A percentile compares a stretch with the other conserved stretches of the same genome.
Conservation (phyloP, 2,888 invertebrate species). For the Pasiphila rectangulata region DNA sequence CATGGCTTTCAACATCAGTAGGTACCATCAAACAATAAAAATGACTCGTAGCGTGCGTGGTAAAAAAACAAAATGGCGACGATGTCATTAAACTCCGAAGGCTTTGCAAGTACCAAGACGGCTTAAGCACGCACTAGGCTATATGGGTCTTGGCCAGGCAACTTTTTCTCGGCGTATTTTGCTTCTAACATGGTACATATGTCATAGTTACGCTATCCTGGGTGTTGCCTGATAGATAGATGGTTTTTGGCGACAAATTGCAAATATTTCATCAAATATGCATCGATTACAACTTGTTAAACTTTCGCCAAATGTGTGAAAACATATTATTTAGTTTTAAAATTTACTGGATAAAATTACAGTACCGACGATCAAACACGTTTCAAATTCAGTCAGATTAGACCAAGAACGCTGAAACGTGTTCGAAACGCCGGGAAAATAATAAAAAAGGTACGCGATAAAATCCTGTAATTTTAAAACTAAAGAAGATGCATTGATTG, state of each 20-base stretch:
- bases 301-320: no score
- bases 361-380: no score
- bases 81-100: slow-evolving; percentile 36
- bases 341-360: no score
- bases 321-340: no score
- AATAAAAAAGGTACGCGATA: no score
- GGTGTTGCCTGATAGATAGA: slow-evolving; percentile 25
- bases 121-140: slow-evolving; percentile 51
- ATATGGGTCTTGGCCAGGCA: slow-evolving; percentile 80
- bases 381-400: no score
- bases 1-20: background rate
- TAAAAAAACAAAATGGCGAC: slow-evolving; percentile 25
- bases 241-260: background rate
- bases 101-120: slow-evolving; percentile 63
- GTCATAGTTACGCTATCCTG: slow-evolving; percentile 56
- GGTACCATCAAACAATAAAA: slow-evolving; percentile 2
- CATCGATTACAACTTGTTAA: no score
- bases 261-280: no score
- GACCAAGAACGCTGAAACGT: no score
- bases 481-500: no score
- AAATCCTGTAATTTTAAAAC: no score
- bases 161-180: slow-evolving; percentile 74
- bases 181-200: slow-evolving; percentile 55
- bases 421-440: no score
- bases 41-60: slow-evolving; percentile 7